Base-by-base conservation (phyloP, 2,797 vertebrate species). In the Sitta carolinensis region DNA sequence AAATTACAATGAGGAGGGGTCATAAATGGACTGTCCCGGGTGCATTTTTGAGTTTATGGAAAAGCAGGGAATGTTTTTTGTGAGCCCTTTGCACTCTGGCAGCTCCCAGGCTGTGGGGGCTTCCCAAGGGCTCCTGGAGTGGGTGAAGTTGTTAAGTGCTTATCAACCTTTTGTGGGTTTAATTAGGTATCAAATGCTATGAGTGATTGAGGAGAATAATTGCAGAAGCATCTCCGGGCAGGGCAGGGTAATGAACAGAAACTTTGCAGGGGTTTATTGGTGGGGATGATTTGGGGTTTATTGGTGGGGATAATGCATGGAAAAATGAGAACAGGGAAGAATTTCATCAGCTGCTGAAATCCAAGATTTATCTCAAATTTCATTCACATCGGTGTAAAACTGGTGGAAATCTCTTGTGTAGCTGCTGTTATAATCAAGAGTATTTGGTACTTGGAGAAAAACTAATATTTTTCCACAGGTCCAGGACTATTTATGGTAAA, bases 101-200 rank as follows among this genome's bases (percentile, higher is more conserved):
- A 61, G 68, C 34, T 84, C 6, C 2, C 13, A 5, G 20, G 42
- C 61, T 29, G 29, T 0, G 0, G 43, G 36, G 23, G 22, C 78
- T 58, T 36, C 29, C 43, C 40, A 4, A 6, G 32, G 70, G 48
- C 32, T 34, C 55, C 51, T 77, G 76, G 72, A 85, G 42, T 21
- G 7, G 62, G 30, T 72, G 42, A 42, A 75, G 19, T n/a, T 72
- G 54, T 1, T 57, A 83, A 94, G 38, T 36, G 66, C 77, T 57
- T 43, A 32, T 59, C 10, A 36, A 43, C 7, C 76, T 74, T 54
- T 67, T n/a, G 43, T 81, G 69, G 21, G 81, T 76, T 90, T 84
- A 69, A 95, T 93, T 89, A 42, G 55, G 48, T 66, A 73, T 59
- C 70, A 82, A 42, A 73, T 57, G 22, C 34, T 77, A 52, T 27